These are phyloP conservation scores for Propsilocerus akamusi DNA, from an alignment of 1,140 invertebrate species.

Conservation along the genomic window DNA sequence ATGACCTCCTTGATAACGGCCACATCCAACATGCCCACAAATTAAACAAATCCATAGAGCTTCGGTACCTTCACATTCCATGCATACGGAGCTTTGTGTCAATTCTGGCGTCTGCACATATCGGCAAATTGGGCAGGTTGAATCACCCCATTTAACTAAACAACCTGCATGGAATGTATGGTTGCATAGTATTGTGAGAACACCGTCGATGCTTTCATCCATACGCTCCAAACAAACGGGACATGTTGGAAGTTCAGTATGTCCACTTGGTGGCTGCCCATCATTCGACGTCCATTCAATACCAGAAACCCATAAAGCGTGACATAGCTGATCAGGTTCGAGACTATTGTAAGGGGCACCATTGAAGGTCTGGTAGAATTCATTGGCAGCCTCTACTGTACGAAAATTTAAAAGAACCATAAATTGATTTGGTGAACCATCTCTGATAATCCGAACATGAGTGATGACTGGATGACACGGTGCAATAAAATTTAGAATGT, in stretches of 20 bases:
- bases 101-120: constrained; percentile 89
- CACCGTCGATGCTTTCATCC: constrained; percentile 95
- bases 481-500: constrained; percentile 85
- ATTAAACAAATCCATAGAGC: constrained; percentile 97
- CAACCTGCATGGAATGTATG: constrained; percentile 95
- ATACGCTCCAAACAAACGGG: constrained; percentile 75
- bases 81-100: constrained; percentile 62
- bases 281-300: constrained; percentile 65
- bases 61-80: constrained; percentile 55
- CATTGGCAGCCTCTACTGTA: constrained; percentile 55
- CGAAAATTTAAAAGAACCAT: constrained; percentile 82
- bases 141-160: constrained; percentile 91
- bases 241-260: constrained; percentile 94
- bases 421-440: constrained; percentile 83
- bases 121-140: constrained; percentile 60
- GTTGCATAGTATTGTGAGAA: constrained; percentile 95
- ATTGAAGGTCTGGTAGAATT: constrained; percentile 89
- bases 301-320: constrained; percentile 85
- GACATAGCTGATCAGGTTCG: constrained; percentile 76
- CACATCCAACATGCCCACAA: constrained; percentile 96
- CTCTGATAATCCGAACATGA: constrained; percentile 79
- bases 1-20: constrained; percentile 45
- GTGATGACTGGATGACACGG: constrained; percentile 80
- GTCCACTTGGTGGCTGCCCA: constrained; percentile 46
- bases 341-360: constrained; percentile 82